Percentiles rank a stretch among this genome's conserved stretches.
Conservation (phyloP, 1,140 invertebrate genomes). For the Neelides sp. region DNA sequence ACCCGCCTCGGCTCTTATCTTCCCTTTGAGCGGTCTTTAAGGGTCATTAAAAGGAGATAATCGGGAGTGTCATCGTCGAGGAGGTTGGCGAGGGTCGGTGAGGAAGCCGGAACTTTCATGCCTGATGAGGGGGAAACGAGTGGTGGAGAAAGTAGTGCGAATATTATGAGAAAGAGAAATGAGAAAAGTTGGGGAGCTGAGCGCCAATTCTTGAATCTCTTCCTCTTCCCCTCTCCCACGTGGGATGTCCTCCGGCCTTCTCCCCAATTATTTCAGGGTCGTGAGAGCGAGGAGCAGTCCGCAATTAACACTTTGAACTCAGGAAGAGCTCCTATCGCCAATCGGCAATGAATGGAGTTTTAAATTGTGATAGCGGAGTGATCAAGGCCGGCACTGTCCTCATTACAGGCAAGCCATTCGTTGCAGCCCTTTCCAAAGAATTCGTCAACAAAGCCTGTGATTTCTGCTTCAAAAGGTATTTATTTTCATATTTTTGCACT, state of each 20-base stretch:
- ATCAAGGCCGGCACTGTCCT: constrained; percentile 23
- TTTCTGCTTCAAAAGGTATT: constrained; percentile 26
- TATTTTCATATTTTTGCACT: neutral
- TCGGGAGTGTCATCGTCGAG: too few species aligned
- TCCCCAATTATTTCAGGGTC: too few species aligned
- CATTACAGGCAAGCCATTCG: constrained; percentile 27
- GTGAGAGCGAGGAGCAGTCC: neutral
- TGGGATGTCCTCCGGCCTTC: neutral
- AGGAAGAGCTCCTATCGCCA: neutral
- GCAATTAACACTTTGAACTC: neutral
- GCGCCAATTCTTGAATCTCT: constrained; percentile 4
- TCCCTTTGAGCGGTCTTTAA: too few species aligned
- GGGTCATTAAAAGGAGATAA: too few species aligned
- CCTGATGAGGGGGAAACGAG: too few species aligned
- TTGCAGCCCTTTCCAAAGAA: constrained; percentile 16
- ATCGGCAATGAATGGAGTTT: neutral
- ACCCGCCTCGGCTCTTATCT: too few species aligned
- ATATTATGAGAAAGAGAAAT: too few species aligned
- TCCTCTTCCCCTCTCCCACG: constrained; percentile 3
- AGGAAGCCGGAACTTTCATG: too few species aligned
- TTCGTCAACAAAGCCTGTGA: constrained; percentile 18
- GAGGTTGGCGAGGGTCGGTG: too few species aligned
- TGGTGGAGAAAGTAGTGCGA: too few species aligned
- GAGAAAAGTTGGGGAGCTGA: too few species aligned
- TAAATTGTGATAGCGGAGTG: neutral